Conservation (phyloP, 2,113 vertebrate genomes). For the Damaliscus lunatus region DNA sequence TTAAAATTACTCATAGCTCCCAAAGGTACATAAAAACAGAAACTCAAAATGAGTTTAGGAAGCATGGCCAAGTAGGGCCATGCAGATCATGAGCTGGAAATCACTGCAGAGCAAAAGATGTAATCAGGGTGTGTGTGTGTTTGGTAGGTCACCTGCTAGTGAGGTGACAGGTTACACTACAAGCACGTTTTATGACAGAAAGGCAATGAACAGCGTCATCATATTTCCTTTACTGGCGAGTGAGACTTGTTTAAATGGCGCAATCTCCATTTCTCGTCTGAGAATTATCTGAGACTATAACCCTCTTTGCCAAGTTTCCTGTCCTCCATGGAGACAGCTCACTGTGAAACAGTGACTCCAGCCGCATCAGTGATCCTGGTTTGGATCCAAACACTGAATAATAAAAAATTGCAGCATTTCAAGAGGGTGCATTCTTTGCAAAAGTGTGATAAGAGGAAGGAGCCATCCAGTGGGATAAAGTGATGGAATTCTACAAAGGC, state of each 20-base stretch:
- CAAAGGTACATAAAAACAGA: background rate
- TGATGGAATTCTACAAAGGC: constrained; percentile 76
- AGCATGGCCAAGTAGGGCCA: too few species aligned
- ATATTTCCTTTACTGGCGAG: background rate
- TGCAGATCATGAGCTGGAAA: background rate
- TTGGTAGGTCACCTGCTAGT: background rate
- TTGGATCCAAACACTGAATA: constrained; percentile 68
- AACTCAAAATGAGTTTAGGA: background rate
- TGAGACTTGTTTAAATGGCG: background rate
- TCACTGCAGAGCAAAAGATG: background rate
- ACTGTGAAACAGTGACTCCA: background rate
- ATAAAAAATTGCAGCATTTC: constrained; percentile 72
- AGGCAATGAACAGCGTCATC: background rate
- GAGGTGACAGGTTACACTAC: background rate
- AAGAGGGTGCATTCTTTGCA: constrained; percentile 64
- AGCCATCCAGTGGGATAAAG: constrained; percentile 68
- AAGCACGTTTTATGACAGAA: background rate
- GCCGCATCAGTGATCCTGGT: background rate
- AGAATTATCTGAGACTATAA: background rate
- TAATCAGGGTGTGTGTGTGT: accelerated
- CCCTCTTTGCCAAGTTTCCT: background rate
- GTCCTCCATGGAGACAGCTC: background rate
- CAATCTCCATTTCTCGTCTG: background rate
- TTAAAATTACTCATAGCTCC: background rate
- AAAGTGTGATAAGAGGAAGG: constrained; percentile 72